Conservation (phyloP, 2,797 vertebrate genomes). For the Trachurus trachurus region DNA sequence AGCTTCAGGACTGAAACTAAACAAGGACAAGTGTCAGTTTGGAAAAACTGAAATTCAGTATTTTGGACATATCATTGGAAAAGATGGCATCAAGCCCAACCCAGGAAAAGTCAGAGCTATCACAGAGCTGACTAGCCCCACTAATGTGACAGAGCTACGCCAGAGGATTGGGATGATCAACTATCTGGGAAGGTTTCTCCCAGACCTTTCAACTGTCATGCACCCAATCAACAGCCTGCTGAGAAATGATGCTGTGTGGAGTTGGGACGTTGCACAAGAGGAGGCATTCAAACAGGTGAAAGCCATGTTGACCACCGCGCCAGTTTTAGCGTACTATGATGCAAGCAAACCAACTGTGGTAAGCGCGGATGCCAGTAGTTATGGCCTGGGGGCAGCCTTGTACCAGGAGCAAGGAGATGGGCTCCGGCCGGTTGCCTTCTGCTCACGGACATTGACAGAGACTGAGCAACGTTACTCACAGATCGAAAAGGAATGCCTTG, state of each 20-base stretch:
- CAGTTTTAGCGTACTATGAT: not conserved
- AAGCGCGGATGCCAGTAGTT: no score
- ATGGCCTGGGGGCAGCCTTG: no score
- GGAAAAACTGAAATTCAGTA: slow-evolving; percentile 3
- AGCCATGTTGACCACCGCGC: not conserved
- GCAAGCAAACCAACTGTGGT: not conserved
- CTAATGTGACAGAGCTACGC: not conserved
- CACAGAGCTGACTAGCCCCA: not conserved
- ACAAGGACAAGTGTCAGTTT: not conserved
- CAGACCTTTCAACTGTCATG: not conserved
- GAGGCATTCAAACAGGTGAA: not conserved
- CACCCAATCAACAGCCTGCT: slow-evolving; percentile 4
- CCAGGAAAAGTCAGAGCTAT: slow-evolving; percentile 2
- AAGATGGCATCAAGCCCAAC: not conserved
- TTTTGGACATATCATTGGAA: not conserved
- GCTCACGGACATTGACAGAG: not conserved
- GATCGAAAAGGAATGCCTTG: not conserved
- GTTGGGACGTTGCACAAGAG: not conserved
- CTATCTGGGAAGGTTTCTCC: slow-evolving; percentile 16
- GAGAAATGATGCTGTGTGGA: not conserved
- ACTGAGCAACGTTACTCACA: not conserved
- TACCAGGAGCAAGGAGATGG: no score
- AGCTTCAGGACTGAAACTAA: slow-evolving; percentile 13
- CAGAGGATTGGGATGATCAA: slow-evolving; percentile 10
- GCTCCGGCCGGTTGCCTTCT: not conserved